A percentile compares a stretch with the other conserved stretches of the same genome.
phyloP scores from a whole-genome alignment of 1,140 invertebrate genomes.

The Hypothenemus hampei region DNA sequence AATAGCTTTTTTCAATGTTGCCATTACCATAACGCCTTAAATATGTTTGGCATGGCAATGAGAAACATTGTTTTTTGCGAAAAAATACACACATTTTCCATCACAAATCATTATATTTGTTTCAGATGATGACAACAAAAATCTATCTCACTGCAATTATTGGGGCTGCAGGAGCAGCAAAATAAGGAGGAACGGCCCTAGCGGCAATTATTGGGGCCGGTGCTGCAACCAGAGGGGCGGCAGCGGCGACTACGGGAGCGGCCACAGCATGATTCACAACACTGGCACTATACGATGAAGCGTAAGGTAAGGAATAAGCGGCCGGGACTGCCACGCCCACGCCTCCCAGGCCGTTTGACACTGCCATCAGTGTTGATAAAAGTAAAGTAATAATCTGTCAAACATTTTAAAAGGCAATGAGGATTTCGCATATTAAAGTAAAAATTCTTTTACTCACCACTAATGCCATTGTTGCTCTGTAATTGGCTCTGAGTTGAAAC shows the following conservation, averaged over 20 bases:
- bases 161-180: not conserved
- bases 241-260: constrained; percentile 14
- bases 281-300: constrained; percentile 29
- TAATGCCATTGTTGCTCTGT: too few relatives aligned
- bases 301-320: constrained; percentile 30
- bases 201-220: not conserved
- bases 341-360: constrained; percentile 20
- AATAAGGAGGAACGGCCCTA: not conserved
- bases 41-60: too few relatives aligned
- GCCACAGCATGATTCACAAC: constrained; percentile 30
- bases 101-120: too few relatives aligned
- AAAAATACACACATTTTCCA: too few relatives aligned
- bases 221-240: constrained; percentile 15
- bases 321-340: constrained; percentile 25
- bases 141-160: too few relatives aligned
- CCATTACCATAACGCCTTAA: too few relatives aligned
- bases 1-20: not conserved
- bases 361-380: not conserved
- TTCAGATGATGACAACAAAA: too few relatives aligned
- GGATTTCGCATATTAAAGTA: not conserved
- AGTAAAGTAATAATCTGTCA: not conserved
- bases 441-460: too few relatives aligned
- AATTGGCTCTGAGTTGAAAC: not conserved
- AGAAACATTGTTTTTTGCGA: too few relatives aligned
- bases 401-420: not conserved